phyloP scores from a whole-genome alignment of 2,888 invertebrate species.

The Drosophila merina region DNA sequence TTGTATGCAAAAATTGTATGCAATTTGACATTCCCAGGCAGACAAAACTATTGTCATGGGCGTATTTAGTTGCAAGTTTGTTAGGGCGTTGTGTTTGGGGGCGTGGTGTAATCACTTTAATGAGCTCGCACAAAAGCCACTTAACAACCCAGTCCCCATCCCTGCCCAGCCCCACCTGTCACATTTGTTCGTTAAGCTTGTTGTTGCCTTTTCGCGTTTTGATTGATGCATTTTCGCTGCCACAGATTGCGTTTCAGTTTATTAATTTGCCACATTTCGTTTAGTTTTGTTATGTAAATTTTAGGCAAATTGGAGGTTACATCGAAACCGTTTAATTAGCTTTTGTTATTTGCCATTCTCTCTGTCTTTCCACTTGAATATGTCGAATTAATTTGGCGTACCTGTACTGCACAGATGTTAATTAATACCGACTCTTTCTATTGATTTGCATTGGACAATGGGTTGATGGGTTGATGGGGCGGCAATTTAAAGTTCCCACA shows the following conservation, averaged over 20 bases:
- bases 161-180: slow-evolving; percentile 9
- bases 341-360: slow-evolving; percentile 11
- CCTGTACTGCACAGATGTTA: slow-evolving; percentile 58
- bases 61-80: slow-evolving; percentile 37
- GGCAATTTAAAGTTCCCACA: not conserved
- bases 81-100: slow-evolving; percentile 14
- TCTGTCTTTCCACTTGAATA: slow-evolving; percentile 13
- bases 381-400: slow-evolving; percentile 32
- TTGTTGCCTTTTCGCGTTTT: slow-evolving; percentile 33
- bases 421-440: slow-evolving; percentile 46
- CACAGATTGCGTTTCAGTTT: slow-evolving; percentile 5
- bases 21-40: slow-evolving; percentile 52
- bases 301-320: not conserved
- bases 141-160: slow-evolving; percentile 24
- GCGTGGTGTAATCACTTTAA: slow-evolving; percentile 68
- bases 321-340: slow-evolving; percentile 31
- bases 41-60: slow-evolving; percentile 59
- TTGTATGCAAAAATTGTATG: slow-evolving; percentile 55
- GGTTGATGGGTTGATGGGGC: not conserved
- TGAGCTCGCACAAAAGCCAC: slow-evolving; percentile 73
- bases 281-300: slow-evolving; percentile 31
- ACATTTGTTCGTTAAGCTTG: slow-evolving; percentile 41
- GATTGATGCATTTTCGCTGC: slow-evolving; percentile 58
- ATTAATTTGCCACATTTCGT: slow-evolving; percentile 28
- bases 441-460: slow-evolving; percentile 3